Evolutionary conservation across 2,113 vertebrate genomes (phyloP), one percentile per base, ranked within the genome.

Genomic region (Python bivittatus): DNA sequence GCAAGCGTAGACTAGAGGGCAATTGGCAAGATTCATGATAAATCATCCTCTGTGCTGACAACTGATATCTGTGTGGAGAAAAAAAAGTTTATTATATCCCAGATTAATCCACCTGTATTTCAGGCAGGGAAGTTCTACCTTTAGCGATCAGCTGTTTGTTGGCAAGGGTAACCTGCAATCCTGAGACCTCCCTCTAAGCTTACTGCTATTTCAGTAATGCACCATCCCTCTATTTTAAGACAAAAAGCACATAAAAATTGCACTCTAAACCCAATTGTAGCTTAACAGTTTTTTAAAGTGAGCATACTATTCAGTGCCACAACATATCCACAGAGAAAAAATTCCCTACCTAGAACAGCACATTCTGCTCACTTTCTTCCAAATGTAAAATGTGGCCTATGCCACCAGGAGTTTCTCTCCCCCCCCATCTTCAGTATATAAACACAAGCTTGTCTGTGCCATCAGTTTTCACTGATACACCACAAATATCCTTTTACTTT

Each of bases 21-120:
- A 79, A 92, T 95, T 94, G 91, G 86, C 89, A 92, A 93, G 92
- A 94, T 96, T 99, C 98, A 99, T 3, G 97, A 98, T 93, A 99
- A 97, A 96, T 99, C 99, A 23, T 99, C 99, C 2, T 99, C 99
- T 97, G 99, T 99, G 98, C 99, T 99, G 94, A 99, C 99, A 94
- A 99, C 98, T 0, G 99, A 99, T 97, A 99, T 99, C 99, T 99
- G 98, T 38, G 94, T 23, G 33, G 91, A 79, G 96, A 93, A 96
- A 93, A 96, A 72, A 89, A 44, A 13, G 54, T 23, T n/a, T 42
- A 87, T 96, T 64, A 61, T 84, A 25, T 84, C 2, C 27, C 27
- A 86, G 52, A 86, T 72, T 29, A 79, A 79, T 79, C 33, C 72
- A 79, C 33, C 72, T 22, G 72, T 79, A 17, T 42, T 79, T 79